Evolutionary conservation across 1,140 invertebrate species (phyloP).

Genomic region (Magallana angulata): DNA sequence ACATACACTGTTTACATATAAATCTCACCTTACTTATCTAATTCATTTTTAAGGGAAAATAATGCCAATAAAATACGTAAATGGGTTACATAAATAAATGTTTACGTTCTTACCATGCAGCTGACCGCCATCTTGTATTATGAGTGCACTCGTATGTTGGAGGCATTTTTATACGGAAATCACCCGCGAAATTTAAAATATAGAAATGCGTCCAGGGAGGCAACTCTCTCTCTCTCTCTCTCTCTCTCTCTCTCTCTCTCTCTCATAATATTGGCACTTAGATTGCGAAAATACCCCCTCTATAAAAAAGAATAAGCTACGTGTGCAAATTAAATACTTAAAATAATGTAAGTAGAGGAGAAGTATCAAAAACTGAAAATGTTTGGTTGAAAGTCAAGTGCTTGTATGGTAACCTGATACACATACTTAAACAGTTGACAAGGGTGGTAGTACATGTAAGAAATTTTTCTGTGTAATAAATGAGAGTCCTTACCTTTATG

Average conservation of each 20-base stretch:
- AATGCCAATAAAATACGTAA: neutral
- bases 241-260: neutral
- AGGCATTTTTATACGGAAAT: neutral
- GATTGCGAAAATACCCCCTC: too few species aligned
- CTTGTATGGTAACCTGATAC: too few species aligned
- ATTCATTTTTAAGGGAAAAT: neutral
- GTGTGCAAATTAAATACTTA: too few species aligned
- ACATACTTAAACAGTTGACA: too few species aligned
- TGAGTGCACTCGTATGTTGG: neutral
- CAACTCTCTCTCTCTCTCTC: neutral
- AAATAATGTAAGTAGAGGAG: too few species aligned
- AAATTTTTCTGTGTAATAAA: too few species aligned
- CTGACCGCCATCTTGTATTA: constrained; percentile 18
- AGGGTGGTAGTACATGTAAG: too few species aligned
- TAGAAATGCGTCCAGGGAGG: neutral
- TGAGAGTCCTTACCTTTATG: too few species aligned
- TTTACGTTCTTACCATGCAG: constrained; percentile 29
- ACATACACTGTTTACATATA: neutral
- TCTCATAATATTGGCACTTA: too few species aligned
- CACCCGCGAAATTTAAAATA: constrained; percentile 4
- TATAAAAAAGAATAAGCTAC: too few species aligned
- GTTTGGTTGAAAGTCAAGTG: too few species aligned
- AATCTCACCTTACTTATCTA: neutral
- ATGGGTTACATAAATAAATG: neutral
- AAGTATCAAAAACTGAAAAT: too few species aligned